Evolutionary conservation across 2,113 vertebrate species (phyloP).

Genomic region (Eudyptes chrysolophus): DNA sequence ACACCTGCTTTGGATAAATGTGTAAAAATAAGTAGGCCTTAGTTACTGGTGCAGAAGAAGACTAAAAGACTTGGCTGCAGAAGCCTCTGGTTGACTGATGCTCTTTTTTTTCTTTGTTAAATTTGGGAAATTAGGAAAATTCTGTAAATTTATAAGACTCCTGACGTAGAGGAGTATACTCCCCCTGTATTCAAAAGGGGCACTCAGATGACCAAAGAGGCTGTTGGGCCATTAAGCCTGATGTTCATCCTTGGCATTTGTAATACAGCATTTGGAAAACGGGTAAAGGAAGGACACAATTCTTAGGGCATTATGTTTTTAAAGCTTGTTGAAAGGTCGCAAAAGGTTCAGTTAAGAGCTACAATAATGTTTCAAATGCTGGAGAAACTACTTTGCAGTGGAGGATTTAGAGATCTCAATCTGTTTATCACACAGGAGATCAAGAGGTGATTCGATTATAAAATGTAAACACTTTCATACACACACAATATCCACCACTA

Average conservation of each 20-base stretch:
- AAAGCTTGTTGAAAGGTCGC: background rate
- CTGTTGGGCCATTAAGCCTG: background rate
- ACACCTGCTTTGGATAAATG: background rate
- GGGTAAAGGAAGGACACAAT: background rate
- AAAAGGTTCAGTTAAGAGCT: background rate
- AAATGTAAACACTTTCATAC: slow-evolving; percentile 10
- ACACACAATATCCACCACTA: background rate
- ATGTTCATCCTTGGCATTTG: background rate
- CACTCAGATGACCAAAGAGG: background rate
- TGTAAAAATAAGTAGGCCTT: background rate
- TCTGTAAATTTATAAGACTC: background rate
- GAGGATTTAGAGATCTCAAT: slow-evolving; percentile 10
- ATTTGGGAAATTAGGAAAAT: background rate
- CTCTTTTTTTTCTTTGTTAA: background rate
- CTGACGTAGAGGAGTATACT: background rate
- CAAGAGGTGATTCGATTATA: slow-evolving; percentile 43
- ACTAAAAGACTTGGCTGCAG: background rate
- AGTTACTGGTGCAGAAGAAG: background rate
- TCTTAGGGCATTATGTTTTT: background rate
- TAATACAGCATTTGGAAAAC: background rate
- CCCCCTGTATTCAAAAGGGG: background rate
- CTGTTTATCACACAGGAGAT: slow-evolving; percentile 11
- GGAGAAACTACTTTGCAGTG: slow-evolving; percentile 3
- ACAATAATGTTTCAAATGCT: background rate
- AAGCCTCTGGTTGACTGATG: background rate